phyloP scores from a whole-genome alignment of 2,888 invertebrate species.

The Melinaea marsaeus region DNA sequence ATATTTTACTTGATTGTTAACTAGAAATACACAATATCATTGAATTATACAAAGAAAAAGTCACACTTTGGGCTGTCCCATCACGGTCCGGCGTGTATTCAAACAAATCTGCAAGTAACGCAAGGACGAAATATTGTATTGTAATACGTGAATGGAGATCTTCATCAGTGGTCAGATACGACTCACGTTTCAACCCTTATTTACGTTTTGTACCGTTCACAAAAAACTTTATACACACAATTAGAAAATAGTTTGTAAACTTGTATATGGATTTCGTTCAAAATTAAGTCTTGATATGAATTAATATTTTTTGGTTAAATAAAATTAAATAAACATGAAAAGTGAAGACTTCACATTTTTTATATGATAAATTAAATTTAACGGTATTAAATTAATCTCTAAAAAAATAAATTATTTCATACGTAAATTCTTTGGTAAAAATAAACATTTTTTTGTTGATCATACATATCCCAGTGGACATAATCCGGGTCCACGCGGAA shows the following conservation, averaged over 20 bases:
- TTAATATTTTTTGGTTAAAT: no score
- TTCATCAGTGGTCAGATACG: slow-evolving; percentile 34
- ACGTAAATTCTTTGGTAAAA: slow-evolving; percentile 1
- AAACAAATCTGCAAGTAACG: slow-evolving; percentile 35
- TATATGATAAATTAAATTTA: no score
- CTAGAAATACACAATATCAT: neutral
- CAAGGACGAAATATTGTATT: slow-evolving; percentile 14
- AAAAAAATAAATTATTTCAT: neutral
- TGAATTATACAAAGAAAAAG: neutral
- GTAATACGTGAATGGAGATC: slow-evolving; percentile 33
- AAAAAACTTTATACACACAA: slow-evolving; percentile 17
- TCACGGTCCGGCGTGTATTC: slow-evolving; percentile 18
- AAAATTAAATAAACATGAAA: no score
- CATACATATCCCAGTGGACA: slow-evolving; percentile 41
- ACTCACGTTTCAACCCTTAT: slow-evolving; percentile 41
- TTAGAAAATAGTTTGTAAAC: slow-evolving; percentile 14
- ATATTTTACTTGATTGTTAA: no score
- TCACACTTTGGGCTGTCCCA: slow-evolving; percentile 2
- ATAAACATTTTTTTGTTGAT: slow-evolving; percentile 44
- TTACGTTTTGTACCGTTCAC: slow-evolving; percentile 35
- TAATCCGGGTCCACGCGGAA: slow-evolving; percentile 63
- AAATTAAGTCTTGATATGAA: no score
- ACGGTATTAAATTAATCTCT: neutral
- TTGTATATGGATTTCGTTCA: neutral
- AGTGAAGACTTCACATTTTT: no score